These are phyloP conservation scores for Megaustenia siamemsis DNA, from an alignment of 2,888 invertebrate genomes.

Conservation along the genomic window DNA sequence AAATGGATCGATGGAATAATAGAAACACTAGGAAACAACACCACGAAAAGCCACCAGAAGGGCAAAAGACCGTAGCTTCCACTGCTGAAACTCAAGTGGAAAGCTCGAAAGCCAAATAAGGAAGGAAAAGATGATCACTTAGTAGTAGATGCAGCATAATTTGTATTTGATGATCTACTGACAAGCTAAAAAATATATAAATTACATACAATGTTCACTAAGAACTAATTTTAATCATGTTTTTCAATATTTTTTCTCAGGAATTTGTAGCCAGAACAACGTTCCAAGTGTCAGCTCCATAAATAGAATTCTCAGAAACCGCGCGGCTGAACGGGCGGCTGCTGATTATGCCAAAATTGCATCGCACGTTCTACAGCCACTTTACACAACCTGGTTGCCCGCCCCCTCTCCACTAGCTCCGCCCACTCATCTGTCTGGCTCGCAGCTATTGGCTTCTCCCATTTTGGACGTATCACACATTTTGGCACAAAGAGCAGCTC, in stretches of 20 bases:
- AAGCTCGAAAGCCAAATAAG: no score
- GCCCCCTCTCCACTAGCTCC: conserved; percentile 21
- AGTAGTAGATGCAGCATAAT: no score
- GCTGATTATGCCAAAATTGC: conserved; percentile 90
- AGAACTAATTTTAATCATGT: no score
- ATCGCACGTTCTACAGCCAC: conserved; percentile 63
- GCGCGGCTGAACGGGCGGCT: conserved; percentile 96
- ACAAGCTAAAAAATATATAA: no score
- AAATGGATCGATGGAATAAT: no score
- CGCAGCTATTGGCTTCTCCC: background rate
- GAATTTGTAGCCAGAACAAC: conserved; percentile 95
- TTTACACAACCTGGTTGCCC: conserved; percentile 56
- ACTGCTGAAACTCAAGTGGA: no score
- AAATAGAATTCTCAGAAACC: conserved; percentile 95
- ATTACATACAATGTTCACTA: no score
- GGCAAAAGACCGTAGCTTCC: no score
- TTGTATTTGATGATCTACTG: no score
- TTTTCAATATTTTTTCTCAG: conserved; percentile 55
- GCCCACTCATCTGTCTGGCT: background rate
- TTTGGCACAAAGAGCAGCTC: background rate
- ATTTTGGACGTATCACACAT: background rate
- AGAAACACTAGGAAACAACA: no score
- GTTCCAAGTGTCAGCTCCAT: conserved; percentile 98
- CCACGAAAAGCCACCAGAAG: no score
- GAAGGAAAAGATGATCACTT: no score